phyloP scores from a whole-genome alignment of 2,888 invertebrate genomes.

The Silvanus unidentatus region DNA sequence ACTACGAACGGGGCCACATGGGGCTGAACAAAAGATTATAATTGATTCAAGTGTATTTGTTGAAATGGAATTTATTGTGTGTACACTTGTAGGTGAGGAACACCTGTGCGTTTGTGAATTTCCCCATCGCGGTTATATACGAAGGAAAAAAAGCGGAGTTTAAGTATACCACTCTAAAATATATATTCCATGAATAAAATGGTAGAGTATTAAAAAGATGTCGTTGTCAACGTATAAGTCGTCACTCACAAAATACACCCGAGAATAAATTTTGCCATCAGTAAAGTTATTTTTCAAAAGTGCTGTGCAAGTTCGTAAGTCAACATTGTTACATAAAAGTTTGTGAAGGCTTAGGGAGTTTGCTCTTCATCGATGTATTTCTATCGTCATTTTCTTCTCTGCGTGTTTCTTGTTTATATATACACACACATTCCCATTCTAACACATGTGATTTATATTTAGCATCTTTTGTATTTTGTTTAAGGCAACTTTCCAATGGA shows the following conservation, averaged over 20 bases:
- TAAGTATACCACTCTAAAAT: no score
- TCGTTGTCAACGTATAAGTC: slow-evolving; percentile 1
- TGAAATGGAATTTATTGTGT: no score
- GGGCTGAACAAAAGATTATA: no score
- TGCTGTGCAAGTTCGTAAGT: slow-evolving; percentile 9
- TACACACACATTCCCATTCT: no score
- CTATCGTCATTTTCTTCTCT: no score
- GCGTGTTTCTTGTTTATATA: no score
- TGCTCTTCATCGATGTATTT: not conserved
- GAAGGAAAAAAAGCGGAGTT: no score
- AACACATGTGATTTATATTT: slow-evolving; percentile 27
- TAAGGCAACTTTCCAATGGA: slow-evolving; percentile 24
- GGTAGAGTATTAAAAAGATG: slow-evolving; percentile 15
- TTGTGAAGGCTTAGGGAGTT: slow-evolving; percentile 13
- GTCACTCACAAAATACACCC: slow-evolving; percentile 10
- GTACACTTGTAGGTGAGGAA: no score
- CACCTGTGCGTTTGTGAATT: no score
- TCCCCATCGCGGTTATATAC: no score
- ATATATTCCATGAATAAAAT: slow-evolving; percentile 14
- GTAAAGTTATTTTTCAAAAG: slow-evolving; percentile 13
- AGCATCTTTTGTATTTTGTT: slow-evolving; percentile 25
- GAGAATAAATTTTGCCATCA: slow-evolving; percentile 15
- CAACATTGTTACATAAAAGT: slow-evolving; percentile 17
- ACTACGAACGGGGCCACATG: no score
- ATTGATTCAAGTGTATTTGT: no score